A percentile compares a stretch with the other conserved stretches of the same genome.
phyloP scores from a whole-genome alignment of 2,113 vertebrate species.

The Notothenia rossii region DNA sequence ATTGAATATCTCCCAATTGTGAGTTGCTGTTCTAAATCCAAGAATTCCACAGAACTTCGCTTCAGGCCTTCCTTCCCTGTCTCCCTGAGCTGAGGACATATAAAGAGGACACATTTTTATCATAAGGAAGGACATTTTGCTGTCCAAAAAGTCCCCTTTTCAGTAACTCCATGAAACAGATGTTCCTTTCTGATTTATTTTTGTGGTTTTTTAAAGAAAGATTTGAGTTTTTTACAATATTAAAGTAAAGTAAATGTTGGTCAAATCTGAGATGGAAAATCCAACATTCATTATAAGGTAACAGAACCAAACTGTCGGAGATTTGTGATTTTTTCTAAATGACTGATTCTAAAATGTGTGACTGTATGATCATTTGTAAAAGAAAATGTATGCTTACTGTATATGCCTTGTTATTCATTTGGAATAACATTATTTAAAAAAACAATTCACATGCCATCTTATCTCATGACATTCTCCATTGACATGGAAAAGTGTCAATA shows the following conservation, averaged over 20 bases:
- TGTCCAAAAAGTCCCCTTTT: not conserved
- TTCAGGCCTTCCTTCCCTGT: slow-evolving; percentile 10
- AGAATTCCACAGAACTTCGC: not conserved
- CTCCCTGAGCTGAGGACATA: slow-evolving; percentile 13
- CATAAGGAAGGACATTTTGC: not conserved
- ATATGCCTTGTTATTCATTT: not conserved
- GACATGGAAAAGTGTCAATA: not conserved
- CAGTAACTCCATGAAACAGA: not conserved
- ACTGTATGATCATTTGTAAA: not conserved
- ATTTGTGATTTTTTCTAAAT: not conserved
- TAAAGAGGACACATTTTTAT: slow-evolving; percentile 7
- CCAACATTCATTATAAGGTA: not conserved
- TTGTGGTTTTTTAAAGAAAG: not conserved
- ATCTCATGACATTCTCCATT: slow-evolving; percentile 1
- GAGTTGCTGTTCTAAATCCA: not conserved
- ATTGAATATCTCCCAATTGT: not conserved
- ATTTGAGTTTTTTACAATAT: not conserved
- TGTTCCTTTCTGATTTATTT: not conserved
- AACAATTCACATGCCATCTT: slow-evolving; percentile 23
- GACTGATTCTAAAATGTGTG: not conserved
- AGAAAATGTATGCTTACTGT: not conserved
- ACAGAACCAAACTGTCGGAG: not conserved
- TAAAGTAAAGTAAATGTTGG: not conserved
- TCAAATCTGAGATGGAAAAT: not conserved
- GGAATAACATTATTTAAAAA: not conserved